Percentiles rank a stretch among this genome's conserved stretches.
These are phyloP conservation scores for Geophilus truncorum DNA, from an alignment of 2,888 invertebrate species.

Conservation along the genomic window DNA sequence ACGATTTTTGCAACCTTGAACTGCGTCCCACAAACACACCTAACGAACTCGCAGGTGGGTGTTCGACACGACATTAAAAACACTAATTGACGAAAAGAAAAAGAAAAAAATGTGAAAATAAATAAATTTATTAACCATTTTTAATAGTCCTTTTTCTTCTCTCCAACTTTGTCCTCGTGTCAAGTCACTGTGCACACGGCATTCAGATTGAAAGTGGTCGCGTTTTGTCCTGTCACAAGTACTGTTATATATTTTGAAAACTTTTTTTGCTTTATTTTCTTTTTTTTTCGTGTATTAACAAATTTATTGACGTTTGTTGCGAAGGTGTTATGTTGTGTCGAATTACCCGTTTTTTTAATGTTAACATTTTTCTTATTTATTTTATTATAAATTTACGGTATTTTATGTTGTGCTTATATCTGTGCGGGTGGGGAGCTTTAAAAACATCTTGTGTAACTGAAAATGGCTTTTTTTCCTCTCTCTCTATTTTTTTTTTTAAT, in stretches of 20 bases:
- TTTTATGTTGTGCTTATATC: too few species aligned
- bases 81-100: background rate
- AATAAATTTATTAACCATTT: background rate
- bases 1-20: conserved; percentile 67
- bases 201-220: background rate
- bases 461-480: too few species aligned
- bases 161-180: background rate
- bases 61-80: background rate
- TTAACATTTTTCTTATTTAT: too few species aligned
- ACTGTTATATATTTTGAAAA: background rate
- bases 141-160: background rate
- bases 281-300: background rate
- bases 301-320: background rate
- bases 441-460: too few species aligned
- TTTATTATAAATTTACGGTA: too few species aligned
- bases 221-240: background rate
- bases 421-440: too few species aligned
- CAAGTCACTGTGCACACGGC: background rate
- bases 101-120: background rate
- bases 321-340: background rate
- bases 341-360: background rate
- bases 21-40: conserved; percentile 57
- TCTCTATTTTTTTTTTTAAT: too few species aligned
- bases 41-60: conserved; percentile 29
- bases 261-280: background rate